Percentiles rank a stretch among this genome's conserved stretches.
Conservation (phyloP, 2,113 vertebrate genomes). For the Lucifuga dentata region DNA sequence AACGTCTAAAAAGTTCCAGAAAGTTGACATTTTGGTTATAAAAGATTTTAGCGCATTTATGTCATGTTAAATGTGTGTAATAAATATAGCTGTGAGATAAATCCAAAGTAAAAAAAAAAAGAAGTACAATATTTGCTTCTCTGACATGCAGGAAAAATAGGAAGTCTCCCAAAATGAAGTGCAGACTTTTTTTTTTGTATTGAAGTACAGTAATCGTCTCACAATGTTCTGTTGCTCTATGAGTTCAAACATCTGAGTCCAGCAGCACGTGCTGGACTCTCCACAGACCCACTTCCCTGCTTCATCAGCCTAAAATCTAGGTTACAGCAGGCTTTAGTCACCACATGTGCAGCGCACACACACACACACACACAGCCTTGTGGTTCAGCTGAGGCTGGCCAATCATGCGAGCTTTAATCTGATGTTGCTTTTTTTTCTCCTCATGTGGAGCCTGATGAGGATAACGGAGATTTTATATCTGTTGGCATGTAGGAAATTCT, state of each 20-base stretch:
- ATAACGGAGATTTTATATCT: constrained; percentile 4
- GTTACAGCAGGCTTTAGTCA: constrained; percentile 66
- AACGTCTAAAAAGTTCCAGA: too few species aligned
- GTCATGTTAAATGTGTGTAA: too few species aligned
- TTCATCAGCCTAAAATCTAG: constrained; percentile 55
- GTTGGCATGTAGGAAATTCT: too few species aligned
- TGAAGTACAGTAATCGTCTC: too few species aligned
- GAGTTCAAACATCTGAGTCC: constrained; percentile 35
- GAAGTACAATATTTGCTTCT: too few species aligned
- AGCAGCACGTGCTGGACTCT: constrained; percentile 54
- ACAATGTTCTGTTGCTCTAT: neutral
- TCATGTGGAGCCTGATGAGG: constrained; percentile 28
- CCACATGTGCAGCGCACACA: constrained; percentile 1
- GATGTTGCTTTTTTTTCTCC: constrained; percentile 25
- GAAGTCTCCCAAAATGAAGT: too few species aligned
- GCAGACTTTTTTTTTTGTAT: too few species aligned
- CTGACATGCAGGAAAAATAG: too few species aligned
- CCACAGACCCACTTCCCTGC: constrained; percentile 60
- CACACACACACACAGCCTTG: neutral
- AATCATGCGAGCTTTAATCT: constrained; percentile 40
- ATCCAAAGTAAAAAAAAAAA: too few species aligned
- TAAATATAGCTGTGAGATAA: too few species aligned
- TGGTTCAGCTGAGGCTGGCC: constrained; percentile 27
- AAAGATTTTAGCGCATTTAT: too few species aligned
- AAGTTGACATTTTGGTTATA: too few species aligned